Base-by-base conservation (phyloP, 2,888 invertebrate species). In the Heliothis peltigera region DNA sequence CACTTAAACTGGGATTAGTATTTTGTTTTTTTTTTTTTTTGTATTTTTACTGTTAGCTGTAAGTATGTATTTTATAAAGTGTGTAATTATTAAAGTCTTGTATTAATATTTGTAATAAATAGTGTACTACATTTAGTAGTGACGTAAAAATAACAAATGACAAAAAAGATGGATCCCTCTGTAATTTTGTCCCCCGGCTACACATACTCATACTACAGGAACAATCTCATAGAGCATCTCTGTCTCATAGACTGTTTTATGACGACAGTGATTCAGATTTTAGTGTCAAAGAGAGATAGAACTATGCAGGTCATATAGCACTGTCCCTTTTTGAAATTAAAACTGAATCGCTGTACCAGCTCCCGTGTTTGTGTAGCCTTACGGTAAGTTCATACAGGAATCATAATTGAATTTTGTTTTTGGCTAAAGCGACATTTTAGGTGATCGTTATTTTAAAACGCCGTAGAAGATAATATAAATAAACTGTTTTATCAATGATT, bases 1-100 rank as follows among this genome's bases (percentile, higher is more conserved):
- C 63, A 62, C 57, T 75, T 43, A 54, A 58, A 55, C 53, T 46
- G 54, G 56, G 62, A 73, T 54, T 75, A 69, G n/a, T n/a, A n/a
- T n/a, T n/a, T n/a, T n/a, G n/a, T n/a, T n/a, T 63, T 75, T 61
- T 70, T 57, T 52, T 48, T 56, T 52, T 47, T 51, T 15, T 47
- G 44, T 39, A 43, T 56, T 61, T 55, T 73, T 58, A 73, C 43
- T 44, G 39, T 65, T 73, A 60, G 35, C 69, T 57, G 48, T 28
- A 39, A 43, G 64, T 8, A 66, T 57, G 53, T 25, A 54, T 18
- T 52, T 39, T 48, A 72, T 68, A 71, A 70, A 70, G 72, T 70
- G 67, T 28, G 58, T 47, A 55, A 52, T 25, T 18, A 58, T 64
- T 52, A 53, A 32, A 63, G 53, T 64, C 44, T 44, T 21, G 19